Conservation (phyloP, 2,113 vertebrate genomes). For the Melanocharis versteri region DNA sequence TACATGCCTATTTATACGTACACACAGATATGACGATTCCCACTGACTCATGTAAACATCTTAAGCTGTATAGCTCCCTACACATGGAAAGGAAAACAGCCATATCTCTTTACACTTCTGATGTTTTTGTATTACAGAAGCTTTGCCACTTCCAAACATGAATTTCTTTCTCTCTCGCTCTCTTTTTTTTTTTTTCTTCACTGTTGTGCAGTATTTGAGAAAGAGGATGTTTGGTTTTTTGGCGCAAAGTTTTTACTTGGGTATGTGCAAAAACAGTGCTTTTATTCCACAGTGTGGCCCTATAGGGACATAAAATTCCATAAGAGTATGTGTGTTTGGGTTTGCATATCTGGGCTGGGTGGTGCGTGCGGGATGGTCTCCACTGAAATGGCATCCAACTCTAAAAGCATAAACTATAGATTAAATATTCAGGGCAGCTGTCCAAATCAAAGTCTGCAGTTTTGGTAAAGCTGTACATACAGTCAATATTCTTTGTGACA, state of each 20-base stretch:
- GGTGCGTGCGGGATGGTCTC: neutral
- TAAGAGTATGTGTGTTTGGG: neutral
- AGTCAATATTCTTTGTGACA: neutral
- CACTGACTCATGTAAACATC: neutral
- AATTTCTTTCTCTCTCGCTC: neutral
- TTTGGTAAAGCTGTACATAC: neutral
- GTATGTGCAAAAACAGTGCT: neutral
- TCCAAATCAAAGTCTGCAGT: neutral
- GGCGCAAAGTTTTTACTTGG: neutral
- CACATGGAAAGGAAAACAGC: neutral
- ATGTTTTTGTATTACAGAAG: neutral
- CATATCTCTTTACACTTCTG: neutral
- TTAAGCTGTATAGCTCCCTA: neutral
- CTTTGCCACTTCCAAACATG: neutral
- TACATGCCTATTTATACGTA: neutral
- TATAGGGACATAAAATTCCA: neutral
- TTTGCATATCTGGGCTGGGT: accelerated
- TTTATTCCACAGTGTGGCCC: neutral
- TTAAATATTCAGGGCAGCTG: neutral
- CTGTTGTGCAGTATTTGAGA: neutral
- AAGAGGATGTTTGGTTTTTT: neutral
- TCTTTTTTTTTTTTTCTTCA: neutral
- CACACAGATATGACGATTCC: neutral
- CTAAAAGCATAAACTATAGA: neutral
- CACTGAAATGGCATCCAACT: neutral